These are phyloP conservation scores for Busseola fusca DNA, from an alignment of 2,888 invertebrate species.

Conservation along the genomic window DNA sequence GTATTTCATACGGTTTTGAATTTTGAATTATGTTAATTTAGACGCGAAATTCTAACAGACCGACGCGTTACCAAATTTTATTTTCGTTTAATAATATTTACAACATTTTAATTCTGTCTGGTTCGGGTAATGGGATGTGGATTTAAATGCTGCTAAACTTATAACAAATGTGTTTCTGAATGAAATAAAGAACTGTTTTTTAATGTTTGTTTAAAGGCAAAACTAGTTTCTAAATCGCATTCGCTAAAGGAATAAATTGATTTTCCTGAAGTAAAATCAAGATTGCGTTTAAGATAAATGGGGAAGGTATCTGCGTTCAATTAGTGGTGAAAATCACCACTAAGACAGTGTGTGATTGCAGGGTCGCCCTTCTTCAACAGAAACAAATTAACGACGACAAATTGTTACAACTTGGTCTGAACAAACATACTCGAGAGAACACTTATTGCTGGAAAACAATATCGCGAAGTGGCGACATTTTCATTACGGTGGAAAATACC, in stretches of 20 bases:
- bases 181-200: background rate
- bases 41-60: slow-evolving; percentile 70
- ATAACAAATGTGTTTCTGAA: background rate
- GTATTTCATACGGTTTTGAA: slow-evolving; percentile 82
- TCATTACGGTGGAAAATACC: slow-evolving; percentile 58
- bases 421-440: slow-evolving; percentile 43
- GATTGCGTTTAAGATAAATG: slow-evolving; percentile 34
- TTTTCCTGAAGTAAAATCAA: slow-evolving; percentile 13
- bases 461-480: slow-evolving; percentile 55
- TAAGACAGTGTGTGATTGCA: slow-evolving; percentile 54
- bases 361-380: slow-evolving; percentile 45
- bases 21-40: slow-evolving; percentile 82
- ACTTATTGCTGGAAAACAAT: slow-evolving; percentile 60
- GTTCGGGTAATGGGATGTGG: slow-evolving; percentile 6
- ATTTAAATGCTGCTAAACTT: slow-evolving; percentile 7
- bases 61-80: slow-evolving; percentile 65
- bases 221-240: background rate
- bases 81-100: slow-evolving; percentile 64
- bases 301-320: slow-evolving; percentile 32
- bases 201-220: background rate
- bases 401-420: slow-evolving; percentile 53
- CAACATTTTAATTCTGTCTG: slow-evolving; percentile 51
- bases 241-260: background rate
- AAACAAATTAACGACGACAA: slow-evolving; percentile 56
- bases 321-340: slow-evolving; percentile 51